A percentile compares a stretch with the other conserved stretches of the same genome.
Conservation (phyloP, 1,140 invertebrate species). For the Polypedilum vanderplanki region DNA sequence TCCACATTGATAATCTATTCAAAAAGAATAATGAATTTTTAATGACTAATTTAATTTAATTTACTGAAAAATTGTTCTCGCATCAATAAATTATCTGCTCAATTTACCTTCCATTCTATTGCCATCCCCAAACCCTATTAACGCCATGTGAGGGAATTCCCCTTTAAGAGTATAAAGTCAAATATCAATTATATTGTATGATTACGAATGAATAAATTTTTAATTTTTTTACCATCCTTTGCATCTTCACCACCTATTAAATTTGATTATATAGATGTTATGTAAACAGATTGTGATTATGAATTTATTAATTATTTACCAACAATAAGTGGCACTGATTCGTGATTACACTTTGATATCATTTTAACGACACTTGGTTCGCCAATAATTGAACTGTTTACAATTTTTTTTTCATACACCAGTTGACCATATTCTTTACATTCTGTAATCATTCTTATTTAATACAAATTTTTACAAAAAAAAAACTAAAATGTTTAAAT, state of each 20-base stretch:
- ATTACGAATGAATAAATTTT: too few relatives aligned
- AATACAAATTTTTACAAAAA: neutral
- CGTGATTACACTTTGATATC: neutral
- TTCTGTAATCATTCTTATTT: neutral
- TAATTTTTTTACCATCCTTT: neutral
- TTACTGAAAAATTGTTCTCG: neutral
- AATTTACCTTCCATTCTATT: neutral
- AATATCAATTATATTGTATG: too few relatives aligned
- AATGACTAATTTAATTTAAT: neutral
- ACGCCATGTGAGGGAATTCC: slow-evolving; percentile 9
- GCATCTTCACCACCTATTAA: neutral
- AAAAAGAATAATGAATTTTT: slow-evolving; percentile 23
- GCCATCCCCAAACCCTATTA: neutral
- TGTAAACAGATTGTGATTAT: neutral
- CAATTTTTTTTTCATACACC: neutral
- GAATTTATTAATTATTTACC: neutral
- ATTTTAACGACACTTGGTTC: neutral
- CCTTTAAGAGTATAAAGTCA: neutral
- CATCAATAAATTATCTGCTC: neutral
- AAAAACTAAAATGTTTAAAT: neutral
- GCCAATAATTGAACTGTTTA: neutral
- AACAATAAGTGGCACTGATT: neutral
- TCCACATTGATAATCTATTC: slow-evolving; percentile 31
- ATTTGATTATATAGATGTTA: neutral
- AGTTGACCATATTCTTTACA: neutral